Conservation (phyloP, 2,888 invertebrate species). For the Malachius bipustulatus region DNA sequence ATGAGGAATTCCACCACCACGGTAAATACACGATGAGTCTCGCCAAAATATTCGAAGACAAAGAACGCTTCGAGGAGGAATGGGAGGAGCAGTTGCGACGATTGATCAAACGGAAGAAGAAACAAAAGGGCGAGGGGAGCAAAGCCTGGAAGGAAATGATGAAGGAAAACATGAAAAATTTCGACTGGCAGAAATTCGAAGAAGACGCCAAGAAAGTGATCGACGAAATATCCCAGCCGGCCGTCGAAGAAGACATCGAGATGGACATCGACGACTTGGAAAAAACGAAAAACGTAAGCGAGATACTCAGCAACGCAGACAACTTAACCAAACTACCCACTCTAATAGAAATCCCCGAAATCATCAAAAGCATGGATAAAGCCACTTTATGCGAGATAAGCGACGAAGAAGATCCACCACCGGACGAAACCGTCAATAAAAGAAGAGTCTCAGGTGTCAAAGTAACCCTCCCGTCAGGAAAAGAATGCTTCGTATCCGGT, state of each 20-base stretch:
- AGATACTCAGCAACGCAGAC: constrained; percentile 42
- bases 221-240: constrained; percentile 31
- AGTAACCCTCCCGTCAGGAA: constrained; percentile 47
- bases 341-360: constrained; percentile 49
- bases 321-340: constrained; percentile 48
- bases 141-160: constrained; percentile 48
- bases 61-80: constrained; percentile 58
- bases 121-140: constrained; percentile 33
- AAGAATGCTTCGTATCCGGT: constrained; percentile 59
- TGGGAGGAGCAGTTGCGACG: constrained; percentile 39
- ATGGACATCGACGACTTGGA: constrained; percentile 46
- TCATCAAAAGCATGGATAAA: constrained; percentile 49
- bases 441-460: constrained; percentile 30
- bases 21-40: constrained; percentile 52
- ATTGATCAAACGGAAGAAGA: constrained; percentile 31
- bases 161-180: constrained; percentile 49
- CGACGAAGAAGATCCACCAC: constrained; percentile 27
- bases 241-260: constrained; percentile 29
- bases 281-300: constrained; percentile 47
- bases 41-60: constrained; percentile 65
- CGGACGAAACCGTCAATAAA: constrained; percentile 14
- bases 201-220: constrained; percentile 44
- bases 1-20: constrained; percentile 35
- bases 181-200: constrained; percentile 54
- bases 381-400: constrained; percentile 47